phyloP scores from a whole-genome alignment of 2,797 vertebrate genomes.

The Babyrousa celebensis region DNA sequence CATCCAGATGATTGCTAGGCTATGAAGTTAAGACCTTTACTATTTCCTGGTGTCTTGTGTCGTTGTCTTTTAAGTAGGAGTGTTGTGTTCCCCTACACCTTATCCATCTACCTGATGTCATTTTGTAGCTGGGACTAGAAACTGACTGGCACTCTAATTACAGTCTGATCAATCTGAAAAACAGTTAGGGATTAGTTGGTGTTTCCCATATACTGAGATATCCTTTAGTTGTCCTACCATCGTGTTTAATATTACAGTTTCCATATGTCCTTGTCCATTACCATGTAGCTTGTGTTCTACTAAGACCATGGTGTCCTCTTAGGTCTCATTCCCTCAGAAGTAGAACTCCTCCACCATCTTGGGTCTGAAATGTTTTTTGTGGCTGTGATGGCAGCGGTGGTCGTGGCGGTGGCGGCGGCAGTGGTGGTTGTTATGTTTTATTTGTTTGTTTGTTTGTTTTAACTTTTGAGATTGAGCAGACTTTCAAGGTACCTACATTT shows the following conservation, averaged over 20 bases:
- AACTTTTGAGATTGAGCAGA: not conserved
- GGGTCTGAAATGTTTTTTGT: not conserved
- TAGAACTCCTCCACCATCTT: not conserved
- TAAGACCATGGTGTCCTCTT: not conserved
- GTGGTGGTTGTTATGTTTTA: not conserved
- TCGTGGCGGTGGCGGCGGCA: no score
- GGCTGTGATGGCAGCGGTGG: not conserved
- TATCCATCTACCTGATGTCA: not conserved
- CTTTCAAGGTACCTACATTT: not conserved
- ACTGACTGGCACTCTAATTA: not conserved
- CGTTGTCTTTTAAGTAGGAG: conserved; percentile 15
- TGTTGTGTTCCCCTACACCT: not conserved
- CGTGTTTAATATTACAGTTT: not conserved
- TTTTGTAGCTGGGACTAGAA: not conserved
- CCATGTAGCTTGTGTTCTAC: not conserved
- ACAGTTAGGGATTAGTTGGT: not conserved
- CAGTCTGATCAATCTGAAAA: not conserved
- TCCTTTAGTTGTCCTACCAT: not conserved
- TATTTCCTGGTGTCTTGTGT: not conserved
- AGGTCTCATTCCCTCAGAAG: not conserved
- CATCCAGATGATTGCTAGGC: not conserved
- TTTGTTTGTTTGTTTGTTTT: not conserved
- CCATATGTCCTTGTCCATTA: not conserved
- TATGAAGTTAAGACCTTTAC: not conserved
- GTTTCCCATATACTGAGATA: not conserved